These are phyloP conservation scores for Cartodere bifasciata DNA, from an alignment of 2,888 invertebrate species.

Conservation along the genomic window DNA sequence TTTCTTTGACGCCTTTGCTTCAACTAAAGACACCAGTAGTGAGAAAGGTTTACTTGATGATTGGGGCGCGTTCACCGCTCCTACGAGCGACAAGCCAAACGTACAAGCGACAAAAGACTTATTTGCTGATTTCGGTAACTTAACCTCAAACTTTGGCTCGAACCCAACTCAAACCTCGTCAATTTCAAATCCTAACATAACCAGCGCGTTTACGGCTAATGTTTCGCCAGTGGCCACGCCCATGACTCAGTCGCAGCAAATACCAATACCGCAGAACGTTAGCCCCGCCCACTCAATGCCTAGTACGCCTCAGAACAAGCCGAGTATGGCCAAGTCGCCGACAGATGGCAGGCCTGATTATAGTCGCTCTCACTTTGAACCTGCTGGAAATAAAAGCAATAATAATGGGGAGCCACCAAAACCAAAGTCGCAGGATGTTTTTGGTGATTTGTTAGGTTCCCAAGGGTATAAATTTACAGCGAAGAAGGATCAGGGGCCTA, in stretches of 20 bases:
- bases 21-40: constrained; percentile 21
- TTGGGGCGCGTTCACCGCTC: constrained; percentile 20
- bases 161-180: background rate
- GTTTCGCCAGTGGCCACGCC: constrained; percentile 6
- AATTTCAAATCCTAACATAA: constrained; percentile 2
- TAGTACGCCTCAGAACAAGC: constrained; percentile 32
- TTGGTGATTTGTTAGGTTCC: constrained; percentile 81
- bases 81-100: constrained; percentile 19
- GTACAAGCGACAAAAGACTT: constrained; percentile 48
- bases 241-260: constrained; percentile 9
- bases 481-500: constrained; percentile 61
- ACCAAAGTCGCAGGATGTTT: constrained; percentile 55
- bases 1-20: constrained; percentile 56
- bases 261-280: constrained; percentile 1
- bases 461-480: constrained; percentile 77
- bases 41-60: constrained; percentile 28
- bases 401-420: constrained; percentile 19
- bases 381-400: constrained; percentile 27
- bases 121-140: constrained; percentile 55
- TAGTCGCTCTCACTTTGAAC: constrained; percentile 62
- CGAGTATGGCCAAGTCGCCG: constrained; percentile 30
- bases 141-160: constrained; percentile 10
- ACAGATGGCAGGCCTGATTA: constrained; percentile 37
- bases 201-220: constrained; percentile 1
- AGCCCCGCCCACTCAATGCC: constrained; percentile 7